Base-by-base conservation (phyloP, 1,140 invertebrate genomes). In the Saccostrea cuccullata region DNA sequence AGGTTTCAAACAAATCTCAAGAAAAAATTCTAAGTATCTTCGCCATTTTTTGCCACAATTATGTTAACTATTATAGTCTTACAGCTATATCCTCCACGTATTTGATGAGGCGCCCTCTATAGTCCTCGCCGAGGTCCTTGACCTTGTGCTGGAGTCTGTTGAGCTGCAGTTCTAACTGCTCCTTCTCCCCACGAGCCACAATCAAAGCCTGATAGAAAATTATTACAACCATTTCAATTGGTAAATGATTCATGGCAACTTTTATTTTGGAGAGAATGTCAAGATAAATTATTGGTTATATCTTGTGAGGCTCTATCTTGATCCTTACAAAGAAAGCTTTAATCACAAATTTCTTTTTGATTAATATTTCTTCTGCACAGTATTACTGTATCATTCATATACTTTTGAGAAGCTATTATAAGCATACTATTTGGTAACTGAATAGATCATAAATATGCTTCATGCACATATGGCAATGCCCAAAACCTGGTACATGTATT, bases 71-170 rank as follows among this genome's bases (percentile, higher is more conserved):
- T 60, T 30, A 30, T 55, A 40, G 13, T 93, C 93, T 92, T 91
- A 94, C 94, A 40, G 94, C 91, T 67, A 94, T 94, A 88, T 95
- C 94, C 84, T 94, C 93, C 1, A 95, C 93, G 91, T 94, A 95
- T 93, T 93, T 94, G 82, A 94, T 91, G 17, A 95, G 92, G 23
- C 94, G 89, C 12, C 92, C 87, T 58, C 93, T 88, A 86, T 92
- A 95, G 40, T 95, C 94, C 58, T 94, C 93, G 15, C 94, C 93
- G 40, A 94, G 86, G 84, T 94, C 93, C 88, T 95, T 95, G 56
- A 94, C 91, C 90, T 95, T 95, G 89, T 95, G 94, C 86, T 95
- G 94, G 64, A 94, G 88, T 36, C 94, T 87, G 84, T 95, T 95
- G 23, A 90, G 86, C 86, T 93, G 91, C 8, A 91, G 88, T 67